These are phyloP conservation scores for Drosophila kurseongensis DNA, from an alignment of 1,140 invertebrate genomes.

Conservation along the genomic window DNA sequence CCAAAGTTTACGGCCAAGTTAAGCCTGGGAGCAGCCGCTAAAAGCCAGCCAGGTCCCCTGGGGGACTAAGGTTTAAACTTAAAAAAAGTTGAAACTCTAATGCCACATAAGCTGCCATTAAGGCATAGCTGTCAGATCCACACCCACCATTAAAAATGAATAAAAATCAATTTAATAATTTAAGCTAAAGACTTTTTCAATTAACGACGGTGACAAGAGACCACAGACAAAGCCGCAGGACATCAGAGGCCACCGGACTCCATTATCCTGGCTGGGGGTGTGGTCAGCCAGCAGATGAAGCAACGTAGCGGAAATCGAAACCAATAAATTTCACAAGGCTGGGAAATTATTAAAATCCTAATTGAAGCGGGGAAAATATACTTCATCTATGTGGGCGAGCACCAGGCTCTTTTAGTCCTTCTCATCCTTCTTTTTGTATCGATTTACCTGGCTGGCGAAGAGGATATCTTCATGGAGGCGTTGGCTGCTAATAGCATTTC, in stretches of 20 bases:
- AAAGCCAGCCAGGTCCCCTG: slow-evolving; percentile 23
- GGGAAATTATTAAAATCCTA: slow-evolving; percentile 80
- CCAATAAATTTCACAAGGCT: slow-evolving; percentile 78
- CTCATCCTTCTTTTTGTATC: slow-evolving; percentile 11
- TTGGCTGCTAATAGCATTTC: slow-evolving; percentile 66
- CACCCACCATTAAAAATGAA: slow-evolving; percentile 62
- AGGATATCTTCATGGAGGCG: slow-evolving; percentile 53
- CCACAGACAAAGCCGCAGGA: slow-evolving; percentile 43
- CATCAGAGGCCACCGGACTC: slow-evolving; percentile 53
- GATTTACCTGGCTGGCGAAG: slow-evolving; percentile 23
- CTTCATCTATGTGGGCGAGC: slow-evolving; percentile 13
- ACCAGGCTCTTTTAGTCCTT: slow-evolving; percentile 2
- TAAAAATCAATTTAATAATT: slow-evolving; percentile 83
- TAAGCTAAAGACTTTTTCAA: slow-evolving; percentile 74
- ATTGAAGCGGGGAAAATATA: slow-evolving; percentile 57
- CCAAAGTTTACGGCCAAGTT: slow-evolving; percentile 21
- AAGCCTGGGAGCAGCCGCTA: slow-evolving; percentile 53
- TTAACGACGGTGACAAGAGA: slow-evolving; percentile 55
- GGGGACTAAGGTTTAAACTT: slow-evolving; percentile 66
- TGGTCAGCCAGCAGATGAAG: slow-evolving; percentile 49
- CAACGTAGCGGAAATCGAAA: slow-evolving; percentile 75
- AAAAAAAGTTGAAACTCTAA: slow-evolving; percentile 38
- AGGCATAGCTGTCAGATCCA: slow-evolving; percentile 35
- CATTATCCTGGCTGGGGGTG: slow-evolving; percentile 31
- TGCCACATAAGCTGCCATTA: slow-evolving; percentile 52